phyloP scores from a whole-genome alignment of 2,888 invertebrate genomes.

The Cynaeus angustus region DNA sequence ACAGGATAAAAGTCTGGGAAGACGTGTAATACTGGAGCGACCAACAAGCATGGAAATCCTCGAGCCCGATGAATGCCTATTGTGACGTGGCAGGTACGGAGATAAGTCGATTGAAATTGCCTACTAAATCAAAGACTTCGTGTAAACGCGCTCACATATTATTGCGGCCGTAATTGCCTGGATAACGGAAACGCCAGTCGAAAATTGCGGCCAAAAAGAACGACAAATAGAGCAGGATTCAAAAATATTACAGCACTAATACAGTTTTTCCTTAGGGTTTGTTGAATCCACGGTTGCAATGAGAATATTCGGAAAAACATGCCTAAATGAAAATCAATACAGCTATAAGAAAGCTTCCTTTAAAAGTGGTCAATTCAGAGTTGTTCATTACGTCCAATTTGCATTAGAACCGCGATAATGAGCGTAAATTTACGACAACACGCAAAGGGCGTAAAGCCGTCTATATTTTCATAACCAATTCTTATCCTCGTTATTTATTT shows the following conservation, averaged over 20 bases:
- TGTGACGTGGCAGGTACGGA: slow-evolving; percentile 60
- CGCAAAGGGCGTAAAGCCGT: slow-evolving; percentile 34
- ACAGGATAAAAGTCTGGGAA: slow-evolving; percentile 59
- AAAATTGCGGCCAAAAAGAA: slow-evolving; percentile 1
- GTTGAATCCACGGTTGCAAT: no score
- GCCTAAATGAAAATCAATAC: neutral
- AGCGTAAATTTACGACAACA: slow-evolving; percentile 29
- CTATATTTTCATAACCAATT: slow-evolving; percentile 27
- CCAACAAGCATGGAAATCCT: slow-evolving; percentile 59
- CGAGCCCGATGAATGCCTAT: slow-evolving; percentile 57
- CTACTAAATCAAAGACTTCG: slow-evolving; percentile 60
- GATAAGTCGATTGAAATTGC: slow-evolving; percentile 62
- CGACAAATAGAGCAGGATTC: neutral
- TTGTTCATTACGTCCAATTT: slow-evolving; percentile 31
- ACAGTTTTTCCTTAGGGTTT: no score
- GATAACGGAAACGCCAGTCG: slow-evolving; percentile 34
- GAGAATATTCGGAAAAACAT: no score
- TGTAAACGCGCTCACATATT: slow-evolving; percentile 50
- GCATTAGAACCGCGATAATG: slow-evolving; percentile 32
- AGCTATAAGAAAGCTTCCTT: slow-evolving; percentile 1
- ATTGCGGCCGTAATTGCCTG: slow-evolving; percentile 46
- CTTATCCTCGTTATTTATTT: slow-evolving; percentile 43
- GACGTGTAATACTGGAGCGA: slow-evolving; percentile 57
- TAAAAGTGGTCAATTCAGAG: slow-evolving; percentile 12
- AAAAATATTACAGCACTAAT: no score